phyloP scores from a whole-genome alignment of 2,113 vertebrate genomes.

The Bambusicola thoracicus region DNA sequence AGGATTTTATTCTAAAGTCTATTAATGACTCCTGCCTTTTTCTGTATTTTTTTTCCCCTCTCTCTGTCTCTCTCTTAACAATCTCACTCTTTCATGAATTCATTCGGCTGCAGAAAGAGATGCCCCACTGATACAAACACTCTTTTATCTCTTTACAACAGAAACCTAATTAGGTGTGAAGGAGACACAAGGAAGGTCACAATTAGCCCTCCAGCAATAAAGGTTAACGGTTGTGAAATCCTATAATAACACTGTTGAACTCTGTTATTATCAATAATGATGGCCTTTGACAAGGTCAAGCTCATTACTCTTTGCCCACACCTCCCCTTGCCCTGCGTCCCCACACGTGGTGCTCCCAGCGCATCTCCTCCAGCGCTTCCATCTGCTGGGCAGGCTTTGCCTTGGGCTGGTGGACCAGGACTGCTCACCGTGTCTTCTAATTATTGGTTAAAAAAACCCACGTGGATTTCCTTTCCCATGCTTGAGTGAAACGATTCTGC shows the following conservation, averaged over 20 bases:
- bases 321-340: background rate
- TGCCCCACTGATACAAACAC: conserved; percentile 59
- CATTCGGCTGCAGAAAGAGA: conserved; percentile 53
- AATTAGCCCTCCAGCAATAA: conserved; percentile 68
- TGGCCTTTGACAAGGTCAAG: conserved; percentile 58
- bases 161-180: conserved; percentile 75
- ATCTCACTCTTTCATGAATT: conserved; percentile 57
- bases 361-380: fast-evolving
- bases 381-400: background rate
- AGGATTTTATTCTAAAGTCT: conserved; percentile 77
- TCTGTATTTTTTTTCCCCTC: background rate
- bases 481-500: background rate
- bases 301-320: conserved; percentile 30
- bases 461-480: background rate
- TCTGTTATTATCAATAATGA: conserved; percentile 58
- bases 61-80: conserved; percentile 30
- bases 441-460: background rate
- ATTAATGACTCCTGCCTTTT: conserved; percentile 55
- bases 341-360: background rate
- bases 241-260: conserved; percentile 64
- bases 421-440: background rate
- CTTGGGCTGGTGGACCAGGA: background rate
- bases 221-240: conserved; percentile 74
- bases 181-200: conserved; percentile 67
- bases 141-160: conserved; percentile 71